Percentiles rank a stretch among this genome's conserved stretches.
Evolutionary conservation across 2,888 invertebrate species (phyloP).

Genomic region (Lymantria dispar): DNA sequence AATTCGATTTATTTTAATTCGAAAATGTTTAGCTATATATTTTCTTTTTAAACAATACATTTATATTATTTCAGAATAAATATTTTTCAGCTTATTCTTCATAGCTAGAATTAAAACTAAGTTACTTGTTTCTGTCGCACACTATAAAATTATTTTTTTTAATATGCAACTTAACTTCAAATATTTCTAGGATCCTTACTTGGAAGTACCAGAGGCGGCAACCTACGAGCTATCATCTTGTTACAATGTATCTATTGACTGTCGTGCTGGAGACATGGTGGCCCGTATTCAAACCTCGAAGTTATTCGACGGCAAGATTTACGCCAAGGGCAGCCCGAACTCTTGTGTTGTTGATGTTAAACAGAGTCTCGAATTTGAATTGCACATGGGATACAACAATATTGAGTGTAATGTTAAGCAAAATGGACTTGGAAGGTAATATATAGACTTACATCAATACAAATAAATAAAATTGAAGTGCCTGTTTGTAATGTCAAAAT

Average conservation of each 20-base stretch:
- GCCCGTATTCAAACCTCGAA: slow-evolving; percentile 95
- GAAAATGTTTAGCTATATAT: too few relatives aligned
- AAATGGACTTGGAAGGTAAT: slow-evolving; percentile 90
- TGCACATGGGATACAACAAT: slow-evolving; percentile 95
- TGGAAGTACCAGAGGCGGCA: slow-evolving; percentile 94
- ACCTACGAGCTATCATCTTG: slow-evolving; percentile 96
- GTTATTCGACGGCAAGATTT: slow-evolving; percentile 96
- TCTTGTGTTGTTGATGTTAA: slow-evolving; percentile 95
- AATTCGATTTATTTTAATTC: too few relatives aligned
- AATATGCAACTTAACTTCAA: background rate
- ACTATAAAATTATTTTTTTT: too few relatives aligned
- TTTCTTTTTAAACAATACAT: too few relatives aligned
- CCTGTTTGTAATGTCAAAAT: too few relatives aligned
- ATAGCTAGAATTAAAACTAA: too few relatives aligned
- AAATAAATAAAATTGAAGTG: too few relatives aligned
- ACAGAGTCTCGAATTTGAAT: slow-evolving; percentile 93
- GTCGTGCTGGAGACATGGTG: slow-evolving; percentile 95
- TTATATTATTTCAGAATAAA: too few relatives aligned
- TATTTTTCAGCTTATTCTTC: too few relatives aligned
- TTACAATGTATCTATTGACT: slow-evolving; percentile 97
- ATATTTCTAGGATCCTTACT: slow-evolving; percentile 88
- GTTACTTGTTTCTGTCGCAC: too few relatives aligned
- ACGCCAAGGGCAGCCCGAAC: slow-evolving; percentile 96
- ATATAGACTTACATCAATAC: background rate
- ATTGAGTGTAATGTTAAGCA: slow-evolving; percentile 96